These are phyloP conservation scores for Stictocephala bisonia DNA, from an alignment of 2,888 invertebrate genomes.

Conservation along the genomic window DNA sequence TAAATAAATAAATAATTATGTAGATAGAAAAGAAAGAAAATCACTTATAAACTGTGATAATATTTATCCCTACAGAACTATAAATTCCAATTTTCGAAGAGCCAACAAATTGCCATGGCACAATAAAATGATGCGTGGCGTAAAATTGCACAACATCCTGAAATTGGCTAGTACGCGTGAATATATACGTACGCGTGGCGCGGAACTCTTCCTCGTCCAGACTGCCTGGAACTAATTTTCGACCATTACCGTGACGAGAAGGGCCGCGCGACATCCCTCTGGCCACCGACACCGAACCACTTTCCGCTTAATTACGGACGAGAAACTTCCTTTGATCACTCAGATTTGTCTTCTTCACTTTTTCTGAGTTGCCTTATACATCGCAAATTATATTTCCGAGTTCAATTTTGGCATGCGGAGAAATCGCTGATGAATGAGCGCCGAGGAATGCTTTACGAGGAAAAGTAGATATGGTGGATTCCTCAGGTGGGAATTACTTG, in stretches of 20 bases:
- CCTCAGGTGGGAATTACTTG: too few relatives aligned
- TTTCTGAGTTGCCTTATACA: neutral
- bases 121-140: too few relatives aligned
- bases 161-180: too few relatives aligned
- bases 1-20: too few relatives aligned
- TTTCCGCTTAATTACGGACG: conserved; percentile 22
- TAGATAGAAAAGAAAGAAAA: too few relatives aligned
- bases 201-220: conserved; percentile 9
- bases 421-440: conserved; percentile 40
- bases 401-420: conserved; percentile 41
- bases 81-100: too few relatives aligned
- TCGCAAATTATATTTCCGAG: conserved; percentile 35
- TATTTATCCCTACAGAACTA: too few relatives aligned
- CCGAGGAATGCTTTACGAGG: neutral
- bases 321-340: too few relatives aligned
- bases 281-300: neutral
- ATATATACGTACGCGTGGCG: conserved; percentile 6
- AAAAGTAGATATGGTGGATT: too few relatives aligned
- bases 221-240: conserved; percentile 12
- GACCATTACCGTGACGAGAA: conserved; percentile 6
- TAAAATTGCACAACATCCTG: too few relatives aligned
- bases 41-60: too few relatives aligned
- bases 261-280: neutral
- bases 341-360: conserved; percentile 40
- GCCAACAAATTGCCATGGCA: too few relatives aligned